Percentiles rank a stretch among this genome's conserved stretches.
Conservation (phyloP, 1,140 invertebrate species). For the Zophobas morio region DNA sequence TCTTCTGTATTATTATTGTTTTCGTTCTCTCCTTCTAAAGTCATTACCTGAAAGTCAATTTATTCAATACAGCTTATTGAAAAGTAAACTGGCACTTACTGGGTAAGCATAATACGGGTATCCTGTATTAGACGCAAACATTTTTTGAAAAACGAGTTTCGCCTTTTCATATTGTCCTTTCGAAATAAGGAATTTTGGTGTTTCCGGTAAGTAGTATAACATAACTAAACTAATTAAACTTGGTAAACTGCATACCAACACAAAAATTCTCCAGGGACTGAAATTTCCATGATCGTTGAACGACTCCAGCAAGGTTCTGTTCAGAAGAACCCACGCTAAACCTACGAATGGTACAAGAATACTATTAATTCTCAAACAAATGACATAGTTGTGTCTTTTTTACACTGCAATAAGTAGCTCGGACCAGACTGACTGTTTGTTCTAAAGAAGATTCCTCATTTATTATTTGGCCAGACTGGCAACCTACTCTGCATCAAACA, state of each 20-base stretch:
- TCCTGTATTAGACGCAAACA: slow-evolving; percentile 77
- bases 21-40: slow-evolving; percentile 53
- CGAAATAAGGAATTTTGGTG: slow-evolving; percentile 86
- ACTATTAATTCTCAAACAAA: slow-evolving; percentile 31
- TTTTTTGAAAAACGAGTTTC: slow-evolving; percentile 72
- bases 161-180: slow-evolving; percentile 79
- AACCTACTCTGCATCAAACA: slow-evolving; percentile 55
- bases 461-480: slow-evolving; percentile 46
- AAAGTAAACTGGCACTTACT: slow-evolving; percentile 66
- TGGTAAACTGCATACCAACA: slow-evolving; percentile 78
- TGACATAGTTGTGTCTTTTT: slow-evolving; percentile 22
- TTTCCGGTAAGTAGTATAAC: slow-evolving; percentile 82
- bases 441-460: slow-evolving; percentile 36
- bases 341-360: slow-evolving; percentile 64
- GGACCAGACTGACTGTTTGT: slow-evolving; percentile 47
- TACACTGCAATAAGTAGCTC: slow-evolving; percentile 50
- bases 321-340: slow-evolving; percentile 69
- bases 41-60: slow-evolving; percentile 49
- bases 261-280: slow-evolving; percentile 83
- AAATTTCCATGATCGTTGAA: slow-evolving; percentile 63
- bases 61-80: slow-evolving; percentile 8
- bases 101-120: slow-evolving; percentile 75
- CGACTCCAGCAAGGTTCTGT: slow-evolving; percentile 67
- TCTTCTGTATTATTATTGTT: slow-evolving; percentile 54
- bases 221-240: slow-evolving; percentile 75